phyloP scores from a whole-genome alignment of 2,888 invertebrate species.

The Drosophila demipolita region DNA sequence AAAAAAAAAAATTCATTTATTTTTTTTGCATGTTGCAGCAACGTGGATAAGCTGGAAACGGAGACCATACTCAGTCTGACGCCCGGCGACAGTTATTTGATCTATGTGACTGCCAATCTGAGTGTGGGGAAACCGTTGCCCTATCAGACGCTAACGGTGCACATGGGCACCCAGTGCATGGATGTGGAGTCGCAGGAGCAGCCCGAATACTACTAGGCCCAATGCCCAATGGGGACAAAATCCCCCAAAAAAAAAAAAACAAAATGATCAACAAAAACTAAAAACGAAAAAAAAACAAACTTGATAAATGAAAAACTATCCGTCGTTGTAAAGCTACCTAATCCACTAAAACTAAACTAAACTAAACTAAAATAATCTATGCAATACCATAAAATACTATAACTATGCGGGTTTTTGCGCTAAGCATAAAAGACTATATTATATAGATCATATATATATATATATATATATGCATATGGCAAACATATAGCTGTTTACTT shows the following conservation, averaged over 20 bases:
- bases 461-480: slow-evolving; percentile 34
- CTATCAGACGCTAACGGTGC: slow-evolving; percentile 86
- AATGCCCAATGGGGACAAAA: slow-evolving; percentile 18
- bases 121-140: slow-evolving; percentile 86
- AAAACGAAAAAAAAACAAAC: not conserved
- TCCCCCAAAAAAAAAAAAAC: slow-evolving; percentile 29
- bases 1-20: not conserved
- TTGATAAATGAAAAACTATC: slow-evolving; percentile 58
- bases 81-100: slow-evolving; percentile 86
- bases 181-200: slow-evolving; percentile 80
- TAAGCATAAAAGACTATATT: slow-evolving; percentile 67
- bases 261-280: slow-evolving; percentile 11
- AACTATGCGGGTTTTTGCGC: slow-evolving; percentile 66
- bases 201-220: slow-evolving; percentile 74
- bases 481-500: slow-evolving; percentile 29
- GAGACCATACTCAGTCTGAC: slow-evolving; percentile 85
- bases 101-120: slow-evolving; percentile 87
- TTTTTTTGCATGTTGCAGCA: slow-evolving; percentile 56
- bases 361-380: slow-evolving; percentile 46
- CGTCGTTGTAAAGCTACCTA: slow-evolving; percentile 79
- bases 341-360: slow-evolving; percentile 39
- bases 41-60: slow-evolving; percentile 85
- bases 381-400: slow-evolving; percentile 41
- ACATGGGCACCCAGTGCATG: slow-evolving; percentile 80
- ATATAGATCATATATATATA: slow-evolving; percentile 49